These are phyloP conservation scores for Drosophila pectinifera DNA, from an alignment of 1,140 invertebrate genomes.

Conservation along the genomic window DNA sequence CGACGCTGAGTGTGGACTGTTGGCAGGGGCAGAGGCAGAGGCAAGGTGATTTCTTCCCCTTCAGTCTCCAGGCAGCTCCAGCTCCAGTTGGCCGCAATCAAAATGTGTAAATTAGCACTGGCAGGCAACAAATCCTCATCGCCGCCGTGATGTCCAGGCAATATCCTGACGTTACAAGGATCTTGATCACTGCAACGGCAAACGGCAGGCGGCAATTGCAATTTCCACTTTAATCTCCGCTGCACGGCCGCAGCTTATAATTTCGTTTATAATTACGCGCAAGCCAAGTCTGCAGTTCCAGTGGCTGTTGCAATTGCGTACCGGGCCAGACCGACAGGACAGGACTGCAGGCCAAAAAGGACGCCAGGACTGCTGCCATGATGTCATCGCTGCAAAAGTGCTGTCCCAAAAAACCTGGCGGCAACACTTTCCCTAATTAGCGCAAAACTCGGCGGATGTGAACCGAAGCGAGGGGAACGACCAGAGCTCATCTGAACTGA, in stretches of 20 bases:
- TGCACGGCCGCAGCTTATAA: conserved; percentile 73
- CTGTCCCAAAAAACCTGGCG: conserved; percentile 53
- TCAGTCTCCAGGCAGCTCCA: no score
- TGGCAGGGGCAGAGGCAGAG: conserved; percentile 1
- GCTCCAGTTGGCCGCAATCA: conserved; percentile 64
- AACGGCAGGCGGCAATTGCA: conserved; percentile 55
- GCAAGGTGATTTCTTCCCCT: no score
- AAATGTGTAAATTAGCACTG: conserved; percentile 81
- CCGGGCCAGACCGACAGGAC: not conserved
- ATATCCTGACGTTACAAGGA: conserved; percentile 32
- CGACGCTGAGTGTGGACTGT: conserved; percentile 13
- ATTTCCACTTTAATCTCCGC: conserved; percentile 81
- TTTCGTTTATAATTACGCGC: conserved; percentile 81
- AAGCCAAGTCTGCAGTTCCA: conserved; percentile 52
- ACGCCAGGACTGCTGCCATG: conserved; percentile 1
- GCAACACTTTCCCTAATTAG: conserved; percentile 77
- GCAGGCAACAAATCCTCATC: conserved; percentile 68
- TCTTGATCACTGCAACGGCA: conserved; percentile 41
- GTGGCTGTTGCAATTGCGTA: conserved; percentile 18
- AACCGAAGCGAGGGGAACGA: conserved; percentile 16
- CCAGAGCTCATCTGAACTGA: conserved; percentile 9
- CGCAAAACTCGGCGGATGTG: conserved; percentile 47
- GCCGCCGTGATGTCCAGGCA: conserved; percentile 25
- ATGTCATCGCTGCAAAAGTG: conserved; percentile 53
- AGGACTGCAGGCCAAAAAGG: conserved; percentile 5